phyloP scores from a whole-genome alignment of 2,797 vertebrate genomes.

The Linurgus olivaceus region DNA sequence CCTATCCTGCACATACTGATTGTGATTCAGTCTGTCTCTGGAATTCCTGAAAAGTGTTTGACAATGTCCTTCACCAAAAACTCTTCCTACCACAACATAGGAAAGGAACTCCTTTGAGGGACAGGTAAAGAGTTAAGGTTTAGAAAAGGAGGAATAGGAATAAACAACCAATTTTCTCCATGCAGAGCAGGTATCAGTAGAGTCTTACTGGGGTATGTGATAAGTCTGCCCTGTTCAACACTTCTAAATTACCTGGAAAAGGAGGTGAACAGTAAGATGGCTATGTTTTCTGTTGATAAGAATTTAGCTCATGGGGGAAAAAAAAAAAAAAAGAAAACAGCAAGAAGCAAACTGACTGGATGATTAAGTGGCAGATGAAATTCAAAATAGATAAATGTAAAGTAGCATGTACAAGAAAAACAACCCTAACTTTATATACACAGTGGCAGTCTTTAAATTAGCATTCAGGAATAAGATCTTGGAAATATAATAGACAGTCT shows the following conservation, averaged over 20 bases:
- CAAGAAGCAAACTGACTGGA: background rate
- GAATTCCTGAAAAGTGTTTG: background rate
- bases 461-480: background rate
- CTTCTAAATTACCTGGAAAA: background rate
- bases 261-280: background rate
- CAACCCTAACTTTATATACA: background rate
- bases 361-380: conserved; percentile 29
- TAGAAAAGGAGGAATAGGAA: background rate
- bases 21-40: background rate
- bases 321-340: background rate
- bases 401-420: background rate
- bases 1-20: background rate
- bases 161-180: background rate
- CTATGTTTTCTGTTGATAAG: conserved; percentile 24
- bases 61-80: background rate
- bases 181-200: background rate
- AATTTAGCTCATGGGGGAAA: background rate
- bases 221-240: background rate
- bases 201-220: background rate
- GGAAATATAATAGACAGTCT: background rate
- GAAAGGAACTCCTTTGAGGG: background rate
- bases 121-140: background rate
- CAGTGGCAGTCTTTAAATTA: background rate
- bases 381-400: conserved; percentile 6
- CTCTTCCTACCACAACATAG: background rate